Base-by-base conservation (phyloP, 2,113 vertebrate species). In the Philantomba maxwellii region DNA sequence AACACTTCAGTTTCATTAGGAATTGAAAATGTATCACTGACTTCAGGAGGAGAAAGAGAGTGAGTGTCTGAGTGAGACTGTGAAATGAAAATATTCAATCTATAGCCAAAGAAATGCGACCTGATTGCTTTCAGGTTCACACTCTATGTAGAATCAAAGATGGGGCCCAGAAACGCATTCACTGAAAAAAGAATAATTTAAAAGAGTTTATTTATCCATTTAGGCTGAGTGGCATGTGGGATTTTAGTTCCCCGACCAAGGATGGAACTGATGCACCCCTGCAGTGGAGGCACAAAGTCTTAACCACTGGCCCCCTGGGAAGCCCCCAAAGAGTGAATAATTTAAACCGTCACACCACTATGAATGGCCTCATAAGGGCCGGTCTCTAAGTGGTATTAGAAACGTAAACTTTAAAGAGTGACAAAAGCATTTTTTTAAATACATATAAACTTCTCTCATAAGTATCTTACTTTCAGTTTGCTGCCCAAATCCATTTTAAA, bases 371-470 rank as follows among this genome's bases (percentile, higher is more conserved):
- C 55, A 49, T 30, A 9, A 21, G 51, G 25, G 6, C 33, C 8
- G 3, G 2, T 55, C 43, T 87, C 81, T 15, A 7, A 2, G 5
- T 21, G 17, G 39, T 6, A 5, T 4, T 58, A 70, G 30, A 62
- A 39, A 96, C 28, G 17, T 10, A 5, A 3, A 21, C 36, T 94
- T 45, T 86, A 62, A 95, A 58, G 7, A 5, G 15, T 6, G 11
- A 82, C 7, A 45, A 47, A 73, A 89, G 7, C 60, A 5, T n/a
- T 88, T 92, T 90, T 92, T 90, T 17, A 88, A 95, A 89, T 26
- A 53, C 14, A 58, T 16, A 39, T 55, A 43, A 43, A 1, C 6
- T 78, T 94, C 10, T 81, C 39, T 73, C 39, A 30, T 16, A 60
- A 85, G 47, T 60, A 66, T 66, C n/a, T 64, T 91, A 51, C 39